Base-by-base conservation (phyloP, 35 echinoderm and acorn worm genomes). In the Heliocidaris tuberculata region DNA sequence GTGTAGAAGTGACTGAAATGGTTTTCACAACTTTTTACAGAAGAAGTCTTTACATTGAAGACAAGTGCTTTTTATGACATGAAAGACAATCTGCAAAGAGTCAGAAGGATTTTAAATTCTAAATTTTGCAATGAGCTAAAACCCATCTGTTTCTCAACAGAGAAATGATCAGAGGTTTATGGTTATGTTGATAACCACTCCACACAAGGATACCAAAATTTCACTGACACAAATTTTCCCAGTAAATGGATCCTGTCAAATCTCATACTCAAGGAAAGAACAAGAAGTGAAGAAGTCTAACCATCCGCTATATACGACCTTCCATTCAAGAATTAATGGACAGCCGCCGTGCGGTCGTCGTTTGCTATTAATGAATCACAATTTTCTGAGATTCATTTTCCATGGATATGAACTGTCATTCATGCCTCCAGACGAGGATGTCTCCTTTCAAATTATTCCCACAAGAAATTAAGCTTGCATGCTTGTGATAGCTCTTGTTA, bases 361-460 rank as follows among this genome's bases (percentile, higher is more conserved):
- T 78, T 78, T 56, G 52, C 52, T 78, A n/a, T 78, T 78, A 78
- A 78, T 78, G 65, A 78, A 78, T 78, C 65, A 78, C 65, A 78
- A 78, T 78, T 78, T 78, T 78, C 65, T n/a, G 65, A n/a, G 65
- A 78, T 78, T 78, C 65, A 78, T 78, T 24, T 71, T 71, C 61
- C 61, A n/a, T 71, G 16, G 61, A 71, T 27, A 17, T 21, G 3
- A 27, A 71, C 65, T 78, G 65, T n/a, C 65, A n/a, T 78, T 78
- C 65, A n/a, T 78, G 65, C 27, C 65, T 78, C 65, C 65, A n/a
- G 65, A 78, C 65, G 21, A 78, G 65, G 65, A 78, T 78, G 65
- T 78, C 65, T 78, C 65, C 65, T 7, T 78, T 78, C 27, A n/a
- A 78, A 78, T 78, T 78, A 78, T 78, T 78, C 65, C 65, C 21